A percentile compares a stretch with the other conserved stretches of the same genome.
Conservation (phyloP, 2,888 invertebrate species). For the Drosophila algonquin region DNA sequence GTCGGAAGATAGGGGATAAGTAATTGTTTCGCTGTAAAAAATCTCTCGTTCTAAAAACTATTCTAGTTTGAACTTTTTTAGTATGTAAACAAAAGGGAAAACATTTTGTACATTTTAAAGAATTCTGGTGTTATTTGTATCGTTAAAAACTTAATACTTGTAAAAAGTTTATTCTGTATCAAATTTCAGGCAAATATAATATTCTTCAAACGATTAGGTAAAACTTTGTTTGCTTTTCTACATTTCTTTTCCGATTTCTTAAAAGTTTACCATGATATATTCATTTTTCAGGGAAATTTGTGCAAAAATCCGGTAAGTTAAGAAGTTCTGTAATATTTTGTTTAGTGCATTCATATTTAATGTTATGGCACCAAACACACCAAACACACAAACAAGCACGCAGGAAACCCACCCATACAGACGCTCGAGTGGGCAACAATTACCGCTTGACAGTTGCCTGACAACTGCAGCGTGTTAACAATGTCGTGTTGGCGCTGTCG, state of each 20-base stretch:
- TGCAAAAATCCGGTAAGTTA: too few relatives aligned
- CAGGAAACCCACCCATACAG: slow-evolving; percentile 18
- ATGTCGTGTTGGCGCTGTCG: slow-evolving; percentile 13
- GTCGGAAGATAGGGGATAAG: background rate
- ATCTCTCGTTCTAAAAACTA: slow-evolving; percentile 44
- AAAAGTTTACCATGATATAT: too few relatives aligned
- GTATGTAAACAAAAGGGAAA: background rate
- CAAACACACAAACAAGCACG: background rate
- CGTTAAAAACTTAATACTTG: too few relatives aligned
- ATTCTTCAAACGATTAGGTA: too few relatives aligned
- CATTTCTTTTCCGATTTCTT: too few relatives aligned
- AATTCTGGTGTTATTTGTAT: too few relatives aligned
- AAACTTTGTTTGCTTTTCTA: too few relatives aligned
- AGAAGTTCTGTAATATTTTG: background rate
- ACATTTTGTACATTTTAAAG: background rate
- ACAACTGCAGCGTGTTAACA: slow-evolving; percentile 38
- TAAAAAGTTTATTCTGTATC: background rate
- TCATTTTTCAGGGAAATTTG: too few relatives aligned
- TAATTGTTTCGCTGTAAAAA: background rate
- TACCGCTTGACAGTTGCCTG: slow-evolving; percentile 48
- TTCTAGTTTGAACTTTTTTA: background rate
- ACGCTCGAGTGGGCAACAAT: slow-evolving; percentile 62
- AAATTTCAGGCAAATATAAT: too few relatives aligned
- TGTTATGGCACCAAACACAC: slow-evolving; percentile 7
- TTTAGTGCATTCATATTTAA: background rate